Evolutionary conservation across 2,797 vertebrate genomes (phyloP).

Genomic region (Philypnodon macrostomus): DNA sequence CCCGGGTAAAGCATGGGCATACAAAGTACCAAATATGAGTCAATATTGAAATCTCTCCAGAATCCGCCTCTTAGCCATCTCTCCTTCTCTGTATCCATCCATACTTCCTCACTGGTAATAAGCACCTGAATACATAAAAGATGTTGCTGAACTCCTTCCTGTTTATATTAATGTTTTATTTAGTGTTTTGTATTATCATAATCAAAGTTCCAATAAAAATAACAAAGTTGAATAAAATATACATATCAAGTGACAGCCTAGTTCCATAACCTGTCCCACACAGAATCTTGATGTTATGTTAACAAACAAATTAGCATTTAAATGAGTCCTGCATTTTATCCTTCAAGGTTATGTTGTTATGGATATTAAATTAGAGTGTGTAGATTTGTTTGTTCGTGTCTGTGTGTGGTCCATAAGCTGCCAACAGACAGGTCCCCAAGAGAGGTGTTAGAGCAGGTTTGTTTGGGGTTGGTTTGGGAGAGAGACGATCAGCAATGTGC

Average conservation of each 20-base stretch:
- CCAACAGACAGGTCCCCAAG: slow-evolving; percentile 69
- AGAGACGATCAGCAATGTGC: slow-evolving; percentile 40
- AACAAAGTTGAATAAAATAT: slow-evolving; percentile 85
- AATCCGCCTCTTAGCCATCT: slow-evolving; percentile 31
- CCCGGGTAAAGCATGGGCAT: slow-evolving; percentile 44
- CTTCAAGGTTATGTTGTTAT: slow-evolving; percentile 87
- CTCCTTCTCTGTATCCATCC: slow-evolving; percentile 28
- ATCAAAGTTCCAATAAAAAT: slow-evolving; percentile 86
- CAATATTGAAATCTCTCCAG: slow-evolving; percentile 65
- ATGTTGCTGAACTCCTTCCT: slow-evolving; percentile 76
- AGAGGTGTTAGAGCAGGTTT: slow-evolving; percentile 73
- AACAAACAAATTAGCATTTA: slow-evolving; percentile 89
- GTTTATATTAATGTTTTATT: slow-evolving; percentile 86
- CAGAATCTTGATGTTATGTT: slow-evolving; percentile 85
- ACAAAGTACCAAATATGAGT: slow-evolving; percentile 52
- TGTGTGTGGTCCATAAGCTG: slow-evolving; percentile 72
- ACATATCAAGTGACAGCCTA: slow-evolving; percentile 83
- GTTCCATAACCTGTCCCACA: slow-evolving; percentile 78
- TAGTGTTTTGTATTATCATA: slow-evolving; percentile 86
- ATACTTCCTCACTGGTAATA: slow-evolving; percentile 73
- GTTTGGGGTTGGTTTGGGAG: slow-evolving; percentile 66
- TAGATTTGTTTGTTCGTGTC: slow-evolving; percentile 55
- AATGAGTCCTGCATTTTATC: slow-evolving; percentile 85
- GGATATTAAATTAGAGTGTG: slow-evolving; percentile 83
- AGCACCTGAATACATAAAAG: slow-evolving; percentile 78